These are phyloP conservation scores for Synergus umbraculus DNA, from an alignment of 2,888 invertebrate genomes.

Conservation along the genomic window DNA sequence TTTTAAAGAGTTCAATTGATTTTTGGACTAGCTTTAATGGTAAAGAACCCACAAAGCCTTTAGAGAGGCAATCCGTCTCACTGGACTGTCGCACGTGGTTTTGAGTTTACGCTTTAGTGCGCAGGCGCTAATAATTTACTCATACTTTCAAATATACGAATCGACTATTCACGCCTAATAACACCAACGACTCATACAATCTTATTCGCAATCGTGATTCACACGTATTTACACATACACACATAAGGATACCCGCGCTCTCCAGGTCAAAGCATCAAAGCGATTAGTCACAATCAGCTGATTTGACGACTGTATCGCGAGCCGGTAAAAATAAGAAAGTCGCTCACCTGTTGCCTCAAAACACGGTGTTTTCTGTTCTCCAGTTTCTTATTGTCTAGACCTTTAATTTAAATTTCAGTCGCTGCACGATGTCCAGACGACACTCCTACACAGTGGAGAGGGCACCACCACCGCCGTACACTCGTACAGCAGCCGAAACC, in stretches of 20 bases:
- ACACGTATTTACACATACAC: slow-evolving; percentile 7
- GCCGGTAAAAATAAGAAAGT: slow-evolving; percentile 17
- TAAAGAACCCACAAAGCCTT: background rate
- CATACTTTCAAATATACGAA: slow-evolving; percentile 32
- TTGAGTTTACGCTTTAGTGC: background rate
- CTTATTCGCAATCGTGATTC: background rate
- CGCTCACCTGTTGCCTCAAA: slow-evolving; percentile 16
- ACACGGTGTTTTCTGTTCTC: background rate
- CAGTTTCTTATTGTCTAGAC: background rate
- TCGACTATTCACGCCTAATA: slow-evolving; percentile 34
- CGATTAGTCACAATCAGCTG: background rate
- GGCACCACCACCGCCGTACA: slow-evolving; percentile 31
- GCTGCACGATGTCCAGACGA: slow-evolving; percentile 34
- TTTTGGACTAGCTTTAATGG: too few species aligned
- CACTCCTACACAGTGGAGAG: slow-evolving; percentile 29
- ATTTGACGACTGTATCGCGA: slow-evolving; percentile 21
- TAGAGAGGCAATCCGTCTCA: too few species aligned
- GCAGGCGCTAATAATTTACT: background rate
- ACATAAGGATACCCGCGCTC: background rate
- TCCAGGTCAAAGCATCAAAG: slow-evolving; percentile 1
- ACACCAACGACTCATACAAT: slow-evolving; percentile 14
- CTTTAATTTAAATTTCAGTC: slow-evolving; percentile 27
- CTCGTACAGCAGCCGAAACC: slow-evolving; percentile 13
- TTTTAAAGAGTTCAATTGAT: too few species aligned
- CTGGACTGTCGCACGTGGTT: slow-evolving; percentile 18